Evolutionary conservation across 2,888 invertebrate genomes (phyloP), one percentile per base, ranked within the genome.

Genomic region (Chloroclysta siterata): DNA sequence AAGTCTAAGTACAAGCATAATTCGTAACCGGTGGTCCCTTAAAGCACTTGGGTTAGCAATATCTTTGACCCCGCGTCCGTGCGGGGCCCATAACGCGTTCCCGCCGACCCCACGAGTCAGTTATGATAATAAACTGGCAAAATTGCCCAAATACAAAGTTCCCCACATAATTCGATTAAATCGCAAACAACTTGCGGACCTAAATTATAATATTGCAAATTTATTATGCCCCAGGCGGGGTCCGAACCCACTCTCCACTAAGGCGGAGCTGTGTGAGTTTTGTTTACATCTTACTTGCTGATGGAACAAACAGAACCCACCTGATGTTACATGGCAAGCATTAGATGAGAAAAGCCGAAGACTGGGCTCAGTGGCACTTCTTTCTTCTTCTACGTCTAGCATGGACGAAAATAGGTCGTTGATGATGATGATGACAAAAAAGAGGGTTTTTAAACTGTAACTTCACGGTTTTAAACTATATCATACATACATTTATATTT

Each of bases 81-180:
- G 15, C 10, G n/a, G n/a, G 15, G 14, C 44, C 47, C 47, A 42
- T 54, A 44, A 50, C n/a, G 54, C 10, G 44, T 17, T 17, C 48
- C 42, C 41, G 8, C 33, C 48, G 60, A 44, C 60, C 54, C 50
- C 50, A 50, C 17, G 42, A 54, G 4, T 54, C 60, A 33, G 41
- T 55, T 64, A 64, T 56, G 48, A 57, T 60, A 65, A 65, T 65
- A 65, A 60, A 65, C 60, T 56, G 64, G 50, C 51, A 41, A 51
- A 64, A 56, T 52, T 55, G 52, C 60, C 57, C 22, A 64, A 63
- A 56, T 41, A 61, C 65, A 58, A 57, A 61, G 65, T 61, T 63
- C 47, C 54, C 56, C 63, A 55, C 69, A 69, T 69, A 63, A 69
- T 67, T 67, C 69, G 67, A 69, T 69, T 69, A 69, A 60, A 63